Conservation (phyloP, 2,113 vertebrate genomes). For the Lagenorhynchus albirostris region DNA sequence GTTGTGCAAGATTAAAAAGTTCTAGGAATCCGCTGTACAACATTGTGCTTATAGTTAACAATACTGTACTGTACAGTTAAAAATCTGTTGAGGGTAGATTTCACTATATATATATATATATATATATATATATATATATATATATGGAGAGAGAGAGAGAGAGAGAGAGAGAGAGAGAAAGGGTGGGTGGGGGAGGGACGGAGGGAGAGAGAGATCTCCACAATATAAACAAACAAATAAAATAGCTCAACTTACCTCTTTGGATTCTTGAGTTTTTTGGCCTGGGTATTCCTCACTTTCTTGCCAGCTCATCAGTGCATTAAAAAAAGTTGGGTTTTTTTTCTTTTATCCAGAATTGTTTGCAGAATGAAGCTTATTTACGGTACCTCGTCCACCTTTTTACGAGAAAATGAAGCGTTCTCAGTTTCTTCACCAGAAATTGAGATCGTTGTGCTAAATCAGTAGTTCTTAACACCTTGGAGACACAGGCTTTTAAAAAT, state of each 20-base stretch:
- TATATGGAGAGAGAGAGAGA: too few species aligned
- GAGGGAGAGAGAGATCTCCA: not conserved
- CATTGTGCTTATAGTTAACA: not conserved
- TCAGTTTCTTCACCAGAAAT: not conserved
- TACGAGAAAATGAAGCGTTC: not conserved
- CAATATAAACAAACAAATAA: not conserved
- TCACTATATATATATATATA: not conserved
- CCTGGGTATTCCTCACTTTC: not conserved
- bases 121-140: too few species aligned
- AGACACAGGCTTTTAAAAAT: not conserved
- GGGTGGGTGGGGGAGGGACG: too few species aligned
- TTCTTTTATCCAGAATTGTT: not conserved
- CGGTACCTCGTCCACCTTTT: not conserved
- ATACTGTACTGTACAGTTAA: not conserved
- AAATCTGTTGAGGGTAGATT: not conserved
- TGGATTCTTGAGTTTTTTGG: not conserved
- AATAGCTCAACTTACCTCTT: not conserved
- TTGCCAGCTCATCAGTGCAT: not conserved
- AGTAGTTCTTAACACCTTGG: not conserved
- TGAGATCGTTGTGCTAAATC: not conserved
- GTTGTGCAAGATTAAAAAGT: not conserved
- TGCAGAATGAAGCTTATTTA: constrained; percentile 11
- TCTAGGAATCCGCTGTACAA: not conserved
- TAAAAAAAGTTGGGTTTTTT: not conserved
- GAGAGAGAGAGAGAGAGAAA: too few species aligned